A percentile compares a stretch with the other conserved stretches of the same genome.
Conservation (phyloP, 2,797 vertebrate genomes). For the Hypotaenidia okinawae region DNA sequence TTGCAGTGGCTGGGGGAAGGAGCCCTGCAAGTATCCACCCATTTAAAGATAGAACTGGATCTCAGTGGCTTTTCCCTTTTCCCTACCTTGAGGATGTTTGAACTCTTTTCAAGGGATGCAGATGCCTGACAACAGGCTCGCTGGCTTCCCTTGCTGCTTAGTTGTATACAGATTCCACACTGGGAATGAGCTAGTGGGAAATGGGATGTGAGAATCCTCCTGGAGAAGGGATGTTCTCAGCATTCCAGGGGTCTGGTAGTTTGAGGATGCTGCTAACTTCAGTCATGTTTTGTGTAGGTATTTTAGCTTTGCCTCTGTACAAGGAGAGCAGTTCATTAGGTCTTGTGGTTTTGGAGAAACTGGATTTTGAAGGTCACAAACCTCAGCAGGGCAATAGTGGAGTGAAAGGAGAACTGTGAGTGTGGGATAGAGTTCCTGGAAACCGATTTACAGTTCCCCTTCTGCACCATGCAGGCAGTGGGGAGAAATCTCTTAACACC, state of each 20-base stretch:
- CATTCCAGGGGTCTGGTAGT: background rate
- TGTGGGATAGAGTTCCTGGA: background rate
- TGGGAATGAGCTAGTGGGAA: background rate
- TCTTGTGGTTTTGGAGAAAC: background rate
- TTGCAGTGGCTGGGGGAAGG: background rate
- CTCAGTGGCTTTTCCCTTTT: background rate
- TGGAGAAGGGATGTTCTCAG: background rate
- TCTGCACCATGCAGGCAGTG: background rate
- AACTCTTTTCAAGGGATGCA: background rate
- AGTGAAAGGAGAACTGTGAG: background rate
- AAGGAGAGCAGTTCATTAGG: background rate
- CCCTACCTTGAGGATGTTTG: background rate
- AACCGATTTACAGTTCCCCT: rapidly evolving
- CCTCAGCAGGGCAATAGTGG: background rate
- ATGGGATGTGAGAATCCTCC: background rate
- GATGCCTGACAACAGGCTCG: background rate
- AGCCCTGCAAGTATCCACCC: background rate
- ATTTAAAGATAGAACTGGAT: background rate
- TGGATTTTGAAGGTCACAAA: background rate
- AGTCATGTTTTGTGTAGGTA: background rate
- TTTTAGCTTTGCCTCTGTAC: background rate
- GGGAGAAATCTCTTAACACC: background rate
- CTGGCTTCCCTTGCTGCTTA: background rate
- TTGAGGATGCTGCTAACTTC: background rate
- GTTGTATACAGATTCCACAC: background rate